These are phyloP conservation scores for Amphipyra tragopoginis DNA, from an alignment of 2,888 invertebrate genomes.

Conservation along the genomic window DNA sequence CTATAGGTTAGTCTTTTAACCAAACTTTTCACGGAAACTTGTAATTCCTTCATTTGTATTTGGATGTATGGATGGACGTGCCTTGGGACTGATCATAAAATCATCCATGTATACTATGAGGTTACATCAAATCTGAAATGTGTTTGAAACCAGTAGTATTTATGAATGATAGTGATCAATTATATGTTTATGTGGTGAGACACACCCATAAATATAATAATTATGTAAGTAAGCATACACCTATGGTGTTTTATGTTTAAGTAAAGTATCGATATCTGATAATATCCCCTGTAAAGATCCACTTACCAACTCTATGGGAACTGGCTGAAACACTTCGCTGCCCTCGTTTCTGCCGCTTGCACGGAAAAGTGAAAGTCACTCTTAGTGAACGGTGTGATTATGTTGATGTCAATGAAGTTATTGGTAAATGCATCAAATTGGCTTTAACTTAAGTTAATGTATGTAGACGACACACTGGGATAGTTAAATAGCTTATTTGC, in stretches of 20 bases:
- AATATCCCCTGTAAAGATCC: conserved; percentile 16
- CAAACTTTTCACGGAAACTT: not conserved
- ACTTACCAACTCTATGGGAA: conserved; percentile 37
- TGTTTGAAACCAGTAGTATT: not conserved
- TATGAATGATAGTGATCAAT: not conserved
- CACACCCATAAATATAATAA: not conserved
- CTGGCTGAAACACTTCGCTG: conserved; percentile 62
- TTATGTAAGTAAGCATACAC: no score
- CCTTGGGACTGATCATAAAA: not conserved
- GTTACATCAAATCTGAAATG: not conserved
- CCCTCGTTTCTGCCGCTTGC: conserved; percentile 64
- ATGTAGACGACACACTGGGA: no score
- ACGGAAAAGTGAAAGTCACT: conserved; percentile 68
- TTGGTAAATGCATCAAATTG: conserved; percentile 8
- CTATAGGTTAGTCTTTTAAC: no score
- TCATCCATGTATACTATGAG: conserved; percentile 2
- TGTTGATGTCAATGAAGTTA: conserved; percentile 47
- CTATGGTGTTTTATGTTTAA: not conserved
- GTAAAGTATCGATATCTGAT: conserved; percentile 31
- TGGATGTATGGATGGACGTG: not conserved
- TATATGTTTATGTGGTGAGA: not conserved
- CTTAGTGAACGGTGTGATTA: conserved; percentile 61
- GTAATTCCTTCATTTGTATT: not conserved
- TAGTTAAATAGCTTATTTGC: no score
- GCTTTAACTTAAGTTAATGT: conserved; percentile 24